Evolutionary conservation across 2,113 vertebrate genomes (phyloP), one percentile per base, ranked within the genome.

Genomic region (Bujurquina vittata): DNA sequence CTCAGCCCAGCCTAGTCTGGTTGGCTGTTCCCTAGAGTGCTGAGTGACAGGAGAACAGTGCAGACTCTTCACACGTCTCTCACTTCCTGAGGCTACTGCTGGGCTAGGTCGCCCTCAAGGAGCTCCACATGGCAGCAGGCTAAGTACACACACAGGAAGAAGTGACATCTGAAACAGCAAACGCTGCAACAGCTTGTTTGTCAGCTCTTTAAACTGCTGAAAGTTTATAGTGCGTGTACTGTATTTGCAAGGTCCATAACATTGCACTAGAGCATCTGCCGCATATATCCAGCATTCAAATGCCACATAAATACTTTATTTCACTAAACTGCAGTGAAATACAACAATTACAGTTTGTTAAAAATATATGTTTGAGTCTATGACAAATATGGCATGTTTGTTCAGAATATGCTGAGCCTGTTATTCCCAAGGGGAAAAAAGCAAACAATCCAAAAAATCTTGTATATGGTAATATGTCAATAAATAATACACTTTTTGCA

Each of bases 141-240:
- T 89, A 87, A 89, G 85, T 82, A 88, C 91, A 92, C 91, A 91
- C 86, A 88, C 84, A 90, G 86, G 86, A 90, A 91, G 90, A 91
- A 89, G 88, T 89, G 90, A 92, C 91, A 92, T 92, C 91, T 93
- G 86, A 91, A 91, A 90, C 84, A 92, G 90, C 91, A 93, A 89
- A 91, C 75, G 84, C 86, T 67, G 84, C 54, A 61, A 72, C 54
- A 22, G 62, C 77, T 86, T 87, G 85, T 89, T 90, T 91, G 87
- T 85, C 33, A 14, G 75, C 75, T 77, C 75, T 76, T 77, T 26
- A 43, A 82, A 37, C 72, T 18, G 43, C 75, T 58, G 72, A 84
- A 86, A 84, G 77, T 75, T 86, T 65, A n/a, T 55, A 15, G 82
- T 18, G 56, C 18, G 31, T 69, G 56, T 60, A 43, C 35, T 23